Conservation (phyloP, 2,888 invertebrate genomes). For the Apotomis turbidana region DNA sequence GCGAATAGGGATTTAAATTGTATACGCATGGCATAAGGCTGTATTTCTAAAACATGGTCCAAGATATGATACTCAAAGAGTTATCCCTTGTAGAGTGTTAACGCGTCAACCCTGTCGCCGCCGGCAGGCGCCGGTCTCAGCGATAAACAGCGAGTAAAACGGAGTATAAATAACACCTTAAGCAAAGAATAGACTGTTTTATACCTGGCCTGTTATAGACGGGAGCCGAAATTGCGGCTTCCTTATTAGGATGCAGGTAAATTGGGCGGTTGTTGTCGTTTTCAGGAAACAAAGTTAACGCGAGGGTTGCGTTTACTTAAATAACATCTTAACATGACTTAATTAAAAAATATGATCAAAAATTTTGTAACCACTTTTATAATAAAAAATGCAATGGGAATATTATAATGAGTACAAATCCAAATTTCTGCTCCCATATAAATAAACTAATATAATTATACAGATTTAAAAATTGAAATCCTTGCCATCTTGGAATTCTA, state of each 20-base stretch:
- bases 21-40: not conserved
- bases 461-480: too few relatives aligned
- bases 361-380: too few relatives aligned
- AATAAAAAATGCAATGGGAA: too few relatives aligned
- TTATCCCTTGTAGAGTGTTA: slow-evolving; percentile 53
- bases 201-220: slow-evolving; percentile 42
- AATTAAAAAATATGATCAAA: not conserved
- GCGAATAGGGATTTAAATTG: not conserved
- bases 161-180: slow-evolving; percentile 52
- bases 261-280: slow-evolving; percentile 17
- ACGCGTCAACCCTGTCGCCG: slow-evolving; percentile 52
- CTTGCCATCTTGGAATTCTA: too few relatives aligned
- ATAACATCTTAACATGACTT: not conserved
- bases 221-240: slow-evolving; percentile 35
- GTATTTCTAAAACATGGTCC: not conserved
- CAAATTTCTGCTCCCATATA: too few relatives aligned
- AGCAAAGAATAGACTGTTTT: slow-evolving; percentile 51
- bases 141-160: slow-evolving; percentile 51
- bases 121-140: slow-evolving; percentile 55
- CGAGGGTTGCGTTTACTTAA: not conserved
- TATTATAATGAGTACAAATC: too few relatives aligned
- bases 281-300: slow-evolving; percentile 12
- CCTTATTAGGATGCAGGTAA: slow-evolving; percentile 23
- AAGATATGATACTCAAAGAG: not conserved
- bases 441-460: too few relatives aligned